Evolutionary conservation across 1,140 invertebrate species (phyloP), one percentile per base, ranked within the genome.

Genomic region (honey bee (Apis mellifera)): DNA sequence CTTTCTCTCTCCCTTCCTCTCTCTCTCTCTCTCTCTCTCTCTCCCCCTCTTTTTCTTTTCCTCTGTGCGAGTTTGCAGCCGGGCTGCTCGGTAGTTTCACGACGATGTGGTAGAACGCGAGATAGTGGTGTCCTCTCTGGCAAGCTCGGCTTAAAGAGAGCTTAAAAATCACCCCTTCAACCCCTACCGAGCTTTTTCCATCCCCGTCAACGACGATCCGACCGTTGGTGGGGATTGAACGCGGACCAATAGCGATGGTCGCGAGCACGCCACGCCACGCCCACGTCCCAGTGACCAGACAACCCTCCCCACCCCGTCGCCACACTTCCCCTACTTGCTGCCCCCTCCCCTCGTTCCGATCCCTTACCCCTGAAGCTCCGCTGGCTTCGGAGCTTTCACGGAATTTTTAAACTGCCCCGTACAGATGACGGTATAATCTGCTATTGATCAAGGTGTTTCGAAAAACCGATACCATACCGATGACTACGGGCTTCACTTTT

Each of bases 341-440:
- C 59, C 73, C 60, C 60, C n/a, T 13, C 54, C 54, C 15, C 15
- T 15, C 76, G 78, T 70, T 79, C n/a, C 21, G 21, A 65, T 73
- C 87, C 71, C 86, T 42, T 62, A 69, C 78, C 52, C 54, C 64
- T 42, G 69, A 76, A 66, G 69, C 76, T 17, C 86, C 83, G 86
- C 32, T 90, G 89, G 90, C 91, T 92, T 91, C 90, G 83, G 86
- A 90, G 91, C 91, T 93, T 93, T 94, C 90, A 92, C 89, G 90
- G 90, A 91, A 92, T 93, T 94, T 93, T 93, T 92, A 89, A 91
- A 90, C 90, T 91, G 91, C 91, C 89, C 87, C 86, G 88, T 87
- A 89, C 89, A 92, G 92, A 92, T 92, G 91, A 93, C 90, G 91
- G 87, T 90, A 93, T 94, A 94, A 94, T 93, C 92, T 92, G 89